Evolutionary conservation across 2,113 vertebrate genomes (phyloP).

Genomic region (Pollachius pollachius): DNA sequence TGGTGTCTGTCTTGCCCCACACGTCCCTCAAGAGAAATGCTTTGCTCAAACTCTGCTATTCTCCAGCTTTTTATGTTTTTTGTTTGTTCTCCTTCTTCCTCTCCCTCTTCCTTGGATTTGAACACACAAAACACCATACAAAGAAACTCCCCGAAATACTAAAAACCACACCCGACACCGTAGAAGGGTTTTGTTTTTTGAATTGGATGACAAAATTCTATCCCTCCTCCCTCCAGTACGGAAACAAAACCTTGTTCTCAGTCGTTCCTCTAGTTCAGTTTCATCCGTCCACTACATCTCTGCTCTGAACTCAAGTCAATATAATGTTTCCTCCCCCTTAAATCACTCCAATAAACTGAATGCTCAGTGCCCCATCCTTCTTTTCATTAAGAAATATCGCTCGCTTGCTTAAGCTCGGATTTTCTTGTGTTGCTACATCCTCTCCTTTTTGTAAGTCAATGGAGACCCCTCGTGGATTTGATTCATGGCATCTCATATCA

Average conservation of each 20-base stretch:
- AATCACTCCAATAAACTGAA: slow-evolving; percentile 5
- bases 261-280: neutral
- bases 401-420: neutral
- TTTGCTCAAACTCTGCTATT: neutral
- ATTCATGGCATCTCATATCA: slow-evolving; percentile 10
- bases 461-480: slow-evolving; percentile 1
- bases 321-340: neutral
- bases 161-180: no score
- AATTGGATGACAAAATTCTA: neutral
- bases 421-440: neutral
- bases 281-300: neutral
- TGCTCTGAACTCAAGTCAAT: no score
- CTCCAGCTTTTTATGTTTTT: neutral
- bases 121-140: slow-evolving; percentile 4
- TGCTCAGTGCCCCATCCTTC: neutral
- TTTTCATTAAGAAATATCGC: slow-evolving; percentile 3
- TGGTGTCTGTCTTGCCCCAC: neutral
- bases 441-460: neutral
- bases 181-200: no score
- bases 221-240: no score
- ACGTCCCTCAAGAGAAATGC: slow-evolving; percentile 27
- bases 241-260: neutral
- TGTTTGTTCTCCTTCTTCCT: slow-evolving; percentile 18
- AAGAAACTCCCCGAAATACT: neutral
- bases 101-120: slow-evolving; percentile 22